Conservation (phyloP, 1,140 invertebrate genomes). For the Grapholita molesta region DNA sequence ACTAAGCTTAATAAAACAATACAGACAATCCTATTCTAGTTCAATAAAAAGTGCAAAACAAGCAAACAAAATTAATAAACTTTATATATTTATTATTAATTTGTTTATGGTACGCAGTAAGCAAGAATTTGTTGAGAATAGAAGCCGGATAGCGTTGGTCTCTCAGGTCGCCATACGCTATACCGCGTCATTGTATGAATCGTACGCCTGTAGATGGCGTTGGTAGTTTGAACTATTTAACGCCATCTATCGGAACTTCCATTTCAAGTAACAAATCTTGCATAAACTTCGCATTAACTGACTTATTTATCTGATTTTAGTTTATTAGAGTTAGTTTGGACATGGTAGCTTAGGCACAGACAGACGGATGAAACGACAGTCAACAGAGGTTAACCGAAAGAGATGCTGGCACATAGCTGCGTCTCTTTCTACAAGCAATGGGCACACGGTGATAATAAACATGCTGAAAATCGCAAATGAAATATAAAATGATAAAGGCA, state of each 20-base stretch:
- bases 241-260: neutral
- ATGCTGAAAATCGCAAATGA: neutral
- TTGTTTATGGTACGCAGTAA: neutral
- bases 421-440: neutral
- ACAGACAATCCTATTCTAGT: neutral
- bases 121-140: too few relatives aligned
- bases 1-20: neutral
- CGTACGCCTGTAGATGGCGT: too few relatives aligned
- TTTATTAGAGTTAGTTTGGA: constrained; percentile 27
- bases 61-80: neutral
- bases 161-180: too few relatives aligned
- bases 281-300: neutral
- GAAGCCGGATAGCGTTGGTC: too few relatives aligned
- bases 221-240: too few relatives aligned
- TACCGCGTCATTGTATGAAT: too few relatives aligned
- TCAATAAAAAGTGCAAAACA: neutral
- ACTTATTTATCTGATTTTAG: neutral
- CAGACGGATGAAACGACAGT: constrained; percentile 29
- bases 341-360: constrained; percentile 36
- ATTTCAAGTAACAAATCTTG: neutral
- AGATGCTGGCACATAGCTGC: neutral
- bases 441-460: neutral
- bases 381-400: neutral
- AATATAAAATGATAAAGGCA: neutral
- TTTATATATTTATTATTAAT: neutral